Base-by-base conservation (phyloP, 2,888 invertebrate genomes). In the Cerceris rybyensis region DNA sequence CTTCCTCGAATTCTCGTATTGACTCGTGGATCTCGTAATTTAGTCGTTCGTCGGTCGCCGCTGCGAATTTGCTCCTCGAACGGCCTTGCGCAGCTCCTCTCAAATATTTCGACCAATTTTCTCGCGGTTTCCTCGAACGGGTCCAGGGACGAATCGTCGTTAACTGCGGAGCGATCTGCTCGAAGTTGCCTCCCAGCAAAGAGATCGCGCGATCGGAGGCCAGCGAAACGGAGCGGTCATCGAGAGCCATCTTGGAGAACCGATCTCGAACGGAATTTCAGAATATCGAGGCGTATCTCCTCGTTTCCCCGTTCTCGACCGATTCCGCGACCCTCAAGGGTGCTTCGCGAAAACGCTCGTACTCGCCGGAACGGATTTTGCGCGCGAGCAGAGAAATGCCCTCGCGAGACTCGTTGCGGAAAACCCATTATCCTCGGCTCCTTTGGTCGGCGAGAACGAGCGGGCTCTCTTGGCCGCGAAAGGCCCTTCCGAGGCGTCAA, bases 311-410 rank as follows among this genome's bases (percentile, higher is more conserved):
- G n/a, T n/a, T n/a, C n/a, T n/a, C n/a, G n/a, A n/a, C n/a, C n/a
- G n/a, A n/a, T n/a, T n/a, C n/a, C 28, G 28, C 28, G 28, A 49
- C 68, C 57, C 72, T 75, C 68, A 80, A 60, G 67, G 59, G 65
- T 57, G 70, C 70, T 77, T 60, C 63, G 77, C 82, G 82, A 85
- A 86, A 82, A 83, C 81, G 74, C 65, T 72, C 72, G 58, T 70
- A 83, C 78, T 81, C 75, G 86, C 81, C 81, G 81, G 69, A 73
- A 80, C 61, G 85, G 80, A 81, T 87, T 78, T 82, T 81, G 73
- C 75, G 82, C 65, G 68, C 63, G 79, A 67, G 64, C 28, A 4
- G 28, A 79, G 80, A 84, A 84, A 84, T 83, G 82, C 84, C 79
- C 70, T 78, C 76, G 81, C 42, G 73, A 71, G 81, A 77, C 78